Conservation (phyloP, 2,797 vertebrate species). For the Benthosema pterotum region DNA sequence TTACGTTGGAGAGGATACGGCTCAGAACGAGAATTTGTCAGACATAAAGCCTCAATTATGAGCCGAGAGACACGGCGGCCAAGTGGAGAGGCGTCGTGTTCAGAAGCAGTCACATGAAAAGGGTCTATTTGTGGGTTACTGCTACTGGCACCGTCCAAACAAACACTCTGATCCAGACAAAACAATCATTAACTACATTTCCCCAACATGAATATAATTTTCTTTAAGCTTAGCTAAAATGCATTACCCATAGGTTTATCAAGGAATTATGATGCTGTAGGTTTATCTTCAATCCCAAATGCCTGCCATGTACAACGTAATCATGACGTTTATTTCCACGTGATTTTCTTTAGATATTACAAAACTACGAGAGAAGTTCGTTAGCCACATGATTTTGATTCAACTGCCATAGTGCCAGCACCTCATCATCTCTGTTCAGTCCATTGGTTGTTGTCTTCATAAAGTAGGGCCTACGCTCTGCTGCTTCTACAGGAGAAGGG, state of each 20-base stretch:
- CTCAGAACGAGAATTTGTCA: conserved; percentile 72
- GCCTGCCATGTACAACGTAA: no score
- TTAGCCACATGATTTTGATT: no score
- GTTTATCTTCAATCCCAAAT: no score
- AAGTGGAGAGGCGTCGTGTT: conserved; percentile 60
- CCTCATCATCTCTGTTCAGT: no score
- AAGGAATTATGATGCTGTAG: no score
- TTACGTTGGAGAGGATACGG: conserved; percentile 70
- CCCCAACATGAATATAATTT: conserved; percentile 22
- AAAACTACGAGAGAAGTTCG: no score
- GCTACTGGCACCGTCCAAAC: conserved; percentile 51
- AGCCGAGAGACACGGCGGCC: conserved; percentile 56
- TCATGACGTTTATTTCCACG: no score
- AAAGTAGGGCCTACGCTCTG: no score
- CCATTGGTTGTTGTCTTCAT: no score
- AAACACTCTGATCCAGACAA: conserved; percentile 51
- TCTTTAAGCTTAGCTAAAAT: conserved; percentile 24
- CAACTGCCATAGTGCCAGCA: no score
- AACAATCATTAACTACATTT: conserved; percentile 43
- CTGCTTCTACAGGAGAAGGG: no score
- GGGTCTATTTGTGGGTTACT: conserved; percentile 52
- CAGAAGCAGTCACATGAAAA: conserved; percentile 74
- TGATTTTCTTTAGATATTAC: no score
- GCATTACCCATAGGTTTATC: neutral
- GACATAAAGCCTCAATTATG: conserved; percentile 79